Conservation (phyloP, 2,113 vertebrate species). For the Passer montanus region DNA sequence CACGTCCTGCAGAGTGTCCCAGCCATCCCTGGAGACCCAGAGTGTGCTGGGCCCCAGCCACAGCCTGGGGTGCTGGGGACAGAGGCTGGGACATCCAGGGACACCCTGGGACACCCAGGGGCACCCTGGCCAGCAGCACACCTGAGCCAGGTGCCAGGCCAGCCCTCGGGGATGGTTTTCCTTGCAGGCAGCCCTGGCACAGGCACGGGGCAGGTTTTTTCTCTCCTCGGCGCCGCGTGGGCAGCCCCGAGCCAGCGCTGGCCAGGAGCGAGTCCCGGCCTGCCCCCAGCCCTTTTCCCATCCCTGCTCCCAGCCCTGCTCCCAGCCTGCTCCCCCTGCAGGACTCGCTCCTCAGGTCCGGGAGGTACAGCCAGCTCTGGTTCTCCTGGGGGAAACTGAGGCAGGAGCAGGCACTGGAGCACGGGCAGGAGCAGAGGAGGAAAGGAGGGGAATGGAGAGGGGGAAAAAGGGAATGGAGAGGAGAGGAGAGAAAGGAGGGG, state of each 20-base stretch:
- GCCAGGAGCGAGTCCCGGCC: neutral
- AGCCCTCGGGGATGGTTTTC: slow-evolving; percentile 70
- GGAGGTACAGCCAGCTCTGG: neutral
- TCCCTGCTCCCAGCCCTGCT: neutral
- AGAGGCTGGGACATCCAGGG: neutral
- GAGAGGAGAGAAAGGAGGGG: no score
- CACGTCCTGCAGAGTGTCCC: neutral
- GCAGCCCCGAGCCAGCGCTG: neutral
- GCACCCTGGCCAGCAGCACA: slow-evolving; percentile 49
- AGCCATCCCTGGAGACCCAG: neutral
- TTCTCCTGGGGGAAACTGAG: neutral
- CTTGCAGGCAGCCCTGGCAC: neutral
- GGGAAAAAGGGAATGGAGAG: no score
- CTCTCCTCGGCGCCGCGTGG: neutral
- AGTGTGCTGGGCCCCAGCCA: neutral
- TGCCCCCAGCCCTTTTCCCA: neutral
- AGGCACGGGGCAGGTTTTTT: neutral
- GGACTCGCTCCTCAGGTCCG: neutral
- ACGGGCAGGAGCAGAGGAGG: neutral
- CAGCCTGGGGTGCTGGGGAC: neutral
- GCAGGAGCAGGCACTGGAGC: neutral
- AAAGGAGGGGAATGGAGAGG: no score
- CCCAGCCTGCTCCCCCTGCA: neutral
- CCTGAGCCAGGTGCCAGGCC: slow-evolving; percentile 56
- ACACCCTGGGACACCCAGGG: neutral